Conservation (phyloP, 2,888 invertebrate species). For the Kuschelorhynchus macadamiae region DNA sequence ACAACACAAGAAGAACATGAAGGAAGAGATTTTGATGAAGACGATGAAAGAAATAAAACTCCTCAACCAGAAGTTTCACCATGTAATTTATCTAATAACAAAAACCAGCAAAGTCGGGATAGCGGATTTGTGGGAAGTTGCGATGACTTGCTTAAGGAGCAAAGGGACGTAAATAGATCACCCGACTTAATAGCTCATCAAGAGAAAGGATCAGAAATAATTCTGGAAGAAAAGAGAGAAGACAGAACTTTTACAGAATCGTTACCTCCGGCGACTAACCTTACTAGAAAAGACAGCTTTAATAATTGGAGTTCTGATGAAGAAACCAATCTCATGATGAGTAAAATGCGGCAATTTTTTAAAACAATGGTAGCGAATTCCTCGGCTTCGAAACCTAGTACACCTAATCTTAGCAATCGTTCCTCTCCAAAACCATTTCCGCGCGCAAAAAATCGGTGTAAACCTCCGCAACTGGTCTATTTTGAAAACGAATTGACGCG, state of each 20-base stretch:
- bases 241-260: constrained; percentile 73
- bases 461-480: constrained; percentile 88
- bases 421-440: constrained; percentile 70
- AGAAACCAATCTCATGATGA: constrained; percentile 96
- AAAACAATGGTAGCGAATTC: constrained; percentile 87
- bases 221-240: constrained; percentile 73
- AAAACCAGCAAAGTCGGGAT: constrained; percentile 84
- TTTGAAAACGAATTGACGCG: constrained; percentile 92
- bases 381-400: constrained; percentile 71
- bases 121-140: constrained; percentile 92
- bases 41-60: constrained; percentile 78
- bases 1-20: constrained; percentile 75
- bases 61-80: constrained; percentile 78
- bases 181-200: constrained; percentile 53
- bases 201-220: constrained; percentile 59
- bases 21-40: constrained; percentile 74
- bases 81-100: constrained; percentile 73
- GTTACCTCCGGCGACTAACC: constrained; percentile 72
- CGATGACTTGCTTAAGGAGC: constrained; percentile 84
- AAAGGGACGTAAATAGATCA: constrained; percentile 69
- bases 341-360: constrained; percentile 93
- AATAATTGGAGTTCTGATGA: constrained; percentile 96
- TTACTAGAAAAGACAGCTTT: constrained; percentile 90
- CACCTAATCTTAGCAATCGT: constrained; percentile 62
- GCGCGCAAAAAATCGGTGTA: constrained; percentile 75